These are phyloP conservation scores for Asteroscopus sphinx DNA, from an alignment of 2,888 invertebrate species.

Conservation along the genomic window DNA sequence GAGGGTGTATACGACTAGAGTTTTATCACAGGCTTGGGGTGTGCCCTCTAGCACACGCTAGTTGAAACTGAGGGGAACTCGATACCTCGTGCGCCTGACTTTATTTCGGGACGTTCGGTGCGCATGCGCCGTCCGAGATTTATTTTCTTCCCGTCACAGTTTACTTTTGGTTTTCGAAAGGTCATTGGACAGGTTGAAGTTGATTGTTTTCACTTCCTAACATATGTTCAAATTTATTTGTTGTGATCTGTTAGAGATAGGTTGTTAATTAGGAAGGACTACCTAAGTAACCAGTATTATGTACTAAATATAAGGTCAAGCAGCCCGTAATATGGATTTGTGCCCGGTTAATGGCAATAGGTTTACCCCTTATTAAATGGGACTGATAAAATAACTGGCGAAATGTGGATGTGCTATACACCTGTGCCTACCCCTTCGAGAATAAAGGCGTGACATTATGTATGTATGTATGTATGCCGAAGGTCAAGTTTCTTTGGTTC, in stretches of 20 bases:
- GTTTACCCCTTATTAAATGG: too few species aligned
- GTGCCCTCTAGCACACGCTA: slow-evolving; percentile 69
- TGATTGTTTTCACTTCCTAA: slow-evolving; percentile 65
- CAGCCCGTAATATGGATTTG: too few species aligned
- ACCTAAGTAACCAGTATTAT: too few species aligned
- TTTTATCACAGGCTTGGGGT: slow-evolving; percentile 80
- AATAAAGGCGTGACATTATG: too few species aligned
- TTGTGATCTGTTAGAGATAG: slow-evolving; percentile 12
- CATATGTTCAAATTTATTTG: slow-evolving; percentile 21
- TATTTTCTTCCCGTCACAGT: slow-evolving; percentile 82
- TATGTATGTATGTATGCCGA: too few species aligned
- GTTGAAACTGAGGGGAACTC: slow-evolving; percentile 83
- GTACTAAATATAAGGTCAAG: too few species aligned
- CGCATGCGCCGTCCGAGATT: slow-evolving; percentile 71
- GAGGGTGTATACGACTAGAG: slow-evolving; percentile 73
- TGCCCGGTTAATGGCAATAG: too few species aligned
- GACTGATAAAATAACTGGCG: too few species aligned
- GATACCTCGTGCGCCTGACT: slow-evolving; percentile 77
- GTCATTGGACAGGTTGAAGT: slow-evolving; percentile 83
- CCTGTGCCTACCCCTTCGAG: too few species aligned
- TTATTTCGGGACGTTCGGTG: slow-evolving; percentile 80
- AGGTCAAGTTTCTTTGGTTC: too few species aligned
- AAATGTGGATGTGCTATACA: too few species aligned
- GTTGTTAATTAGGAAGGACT: neutral
- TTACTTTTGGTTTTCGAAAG: slow-evolving; percentile 86